Evolutionary conservation across 2,888 invertebrate species (phyloP), one percentile per base, ranked within the genome.

Genomic region (Nezara viridula): DNA sequence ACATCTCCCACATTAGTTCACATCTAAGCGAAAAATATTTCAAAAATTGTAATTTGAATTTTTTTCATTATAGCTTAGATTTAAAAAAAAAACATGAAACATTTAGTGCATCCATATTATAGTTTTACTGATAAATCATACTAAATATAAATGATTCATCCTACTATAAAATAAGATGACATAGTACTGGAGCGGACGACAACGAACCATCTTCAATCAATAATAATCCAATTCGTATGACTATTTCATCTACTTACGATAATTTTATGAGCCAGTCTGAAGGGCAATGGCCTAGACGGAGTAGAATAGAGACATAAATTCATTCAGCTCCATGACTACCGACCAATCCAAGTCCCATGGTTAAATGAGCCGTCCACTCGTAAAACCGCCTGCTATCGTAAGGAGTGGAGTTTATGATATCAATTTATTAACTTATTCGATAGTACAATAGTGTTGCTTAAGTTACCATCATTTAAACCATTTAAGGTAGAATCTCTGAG

Each of bases 231-330:
- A 14, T 66, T 66, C 6, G 14, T 14, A 66, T 2, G 44, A 6
- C 7, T 32, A 40, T 44, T 44, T 9, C 32, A 1, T 77, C 37
- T 40, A 24, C 44, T 44, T 44, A 44, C 24, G 4, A 77, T 37
- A 44, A 44, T 81, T 44, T 81, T 81, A 81, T 81, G 40, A n/a
- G 0, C 81, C 44, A 37, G n/a, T 21, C 66, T 10, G 0, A 37
- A 37, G 66, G 60, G 60, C 60, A 60, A 60, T 7, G 66, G 32
- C 37, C 81, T 5, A 81, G 81, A 47, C 44, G 5, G 2, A 81
- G 44, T 44, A 14, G n/a, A 47, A 81, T 81, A 47, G 81, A 81
- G 81, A 47, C 44, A 81, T 81, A 81, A 81, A 81, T 81, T 81
- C 81, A 81, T 81, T 81, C 24, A 81, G 81, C 81, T 47, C 19